Percentiles rank a stretch among this genome's conserved stretches.
These are phyloP conservation scores for Tragelaphus eurycerus DNA, from an alignment of 2,797 vertebrate species.

Conservation along the genomic window DNA sequence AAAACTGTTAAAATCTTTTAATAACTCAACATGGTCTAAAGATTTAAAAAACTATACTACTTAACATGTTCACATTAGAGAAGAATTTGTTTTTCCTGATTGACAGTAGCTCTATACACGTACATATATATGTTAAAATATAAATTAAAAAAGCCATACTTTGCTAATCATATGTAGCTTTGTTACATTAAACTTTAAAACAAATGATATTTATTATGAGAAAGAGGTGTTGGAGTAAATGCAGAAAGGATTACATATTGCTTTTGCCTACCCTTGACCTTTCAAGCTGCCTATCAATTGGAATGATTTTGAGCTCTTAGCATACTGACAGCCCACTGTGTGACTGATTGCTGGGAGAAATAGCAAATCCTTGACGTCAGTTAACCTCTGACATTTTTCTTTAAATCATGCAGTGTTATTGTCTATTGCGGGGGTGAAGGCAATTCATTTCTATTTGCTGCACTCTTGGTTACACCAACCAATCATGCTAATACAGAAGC, in stretches of 20 bases:
- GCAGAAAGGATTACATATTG: conserved; percentile 26
- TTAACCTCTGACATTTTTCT: conserved; percentile 59
- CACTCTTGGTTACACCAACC: not conserved
- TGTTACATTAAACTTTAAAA: not conserved
- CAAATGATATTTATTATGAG: not conserved
- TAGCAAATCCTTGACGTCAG: conserved; percentile 22
- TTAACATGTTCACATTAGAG: conserved; percentile 50
- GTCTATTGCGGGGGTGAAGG: not conserved
- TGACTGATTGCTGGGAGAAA: not conserved
- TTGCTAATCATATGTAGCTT: not conserved
- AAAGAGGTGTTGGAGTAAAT: not conserved
- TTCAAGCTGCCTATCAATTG: conserved; percentile 43
- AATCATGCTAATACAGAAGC: not conserved
- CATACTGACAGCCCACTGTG: conserved; percentile 20
- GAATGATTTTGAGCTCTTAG: conserved; percentile 52
- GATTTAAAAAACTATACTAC: not conserved
- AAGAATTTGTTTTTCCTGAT: conserved; percentile 22
- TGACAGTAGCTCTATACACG: not conserved
- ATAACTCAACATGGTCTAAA: conserved; percentile 30
- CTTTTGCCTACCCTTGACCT: conserved; percentile 52
- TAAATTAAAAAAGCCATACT: not conserved
- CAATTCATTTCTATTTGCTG: conserved; percentile 28
- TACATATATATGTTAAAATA: not conserved
- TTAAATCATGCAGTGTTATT: conserved; percentile 43
- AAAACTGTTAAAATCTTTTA: conserved; percentile 51